Conservation (phyloP, 2,888 invertebrate genomes). For the Nomada goodeniana region DNA sequence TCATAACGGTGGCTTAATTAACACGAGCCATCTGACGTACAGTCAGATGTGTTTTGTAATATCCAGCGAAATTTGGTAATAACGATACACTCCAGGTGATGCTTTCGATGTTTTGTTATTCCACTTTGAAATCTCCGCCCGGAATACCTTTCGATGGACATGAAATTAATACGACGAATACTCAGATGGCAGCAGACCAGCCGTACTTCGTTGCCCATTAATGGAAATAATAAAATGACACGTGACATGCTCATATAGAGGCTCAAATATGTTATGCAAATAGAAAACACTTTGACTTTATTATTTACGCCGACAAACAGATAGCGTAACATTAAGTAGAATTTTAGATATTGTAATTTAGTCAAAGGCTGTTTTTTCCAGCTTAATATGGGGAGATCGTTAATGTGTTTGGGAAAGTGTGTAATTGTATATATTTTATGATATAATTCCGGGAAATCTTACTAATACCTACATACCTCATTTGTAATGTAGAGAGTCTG, state of each 20-base stretch:
- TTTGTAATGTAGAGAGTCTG: too few relatives aligned
- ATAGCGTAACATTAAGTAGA: too few relatives aligned
- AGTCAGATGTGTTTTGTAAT: constrained; percentile 58
- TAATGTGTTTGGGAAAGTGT: too few relatives aligned
- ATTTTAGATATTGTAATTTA: too few relatives aligned
- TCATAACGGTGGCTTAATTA: constrained; percentile 65
- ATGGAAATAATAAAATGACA: neutral
- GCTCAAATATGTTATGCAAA: too few relatives aligned
- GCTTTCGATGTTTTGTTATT: constrained; percentile 19
- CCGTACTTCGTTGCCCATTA: neutral
- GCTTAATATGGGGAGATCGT: too few relatives aligned
- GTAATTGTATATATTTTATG: too few relatives aligned
- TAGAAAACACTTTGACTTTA: too few relatives aligned
- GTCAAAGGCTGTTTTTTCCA: too few relatives aligned
- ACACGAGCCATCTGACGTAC: constrained; percentile 46
- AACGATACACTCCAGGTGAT: constrained; percentile 47
- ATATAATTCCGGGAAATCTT: too few relatives aligned
- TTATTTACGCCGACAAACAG: too few relatives aligned
- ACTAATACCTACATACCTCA: too few relatives aligned
- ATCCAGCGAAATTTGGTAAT: constrained; percentile 52
- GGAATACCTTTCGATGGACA: neutral
- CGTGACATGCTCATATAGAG: neutral
- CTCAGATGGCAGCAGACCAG: neutral
- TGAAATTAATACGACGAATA: neutral
- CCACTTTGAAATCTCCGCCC: constrained; percentile 11